phyloP scores from a whole-genome alignment of 2,888 invertebrate genomes.

The Cabera pusaria region DNA sequence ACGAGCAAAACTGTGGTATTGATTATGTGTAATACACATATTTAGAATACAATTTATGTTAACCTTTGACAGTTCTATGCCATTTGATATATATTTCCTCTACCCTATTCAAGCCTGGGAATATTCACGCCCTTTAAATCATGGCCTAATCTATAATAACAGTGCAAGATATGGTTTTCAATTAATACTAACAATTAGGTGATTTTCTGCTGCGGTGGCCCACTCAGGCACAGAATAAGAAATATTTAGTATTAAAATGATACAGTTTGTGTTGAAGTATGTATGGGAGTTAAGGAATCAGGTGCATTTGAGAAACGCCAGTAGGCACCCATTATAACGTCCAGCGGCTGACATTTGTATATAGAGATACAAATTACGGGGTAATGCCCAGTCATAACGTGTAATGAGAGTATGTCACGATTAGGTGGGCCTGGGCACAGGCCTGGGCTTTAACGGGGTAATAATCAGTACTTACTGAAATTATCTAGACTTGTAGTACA shows the following conservation, averaged over 20 bases:
- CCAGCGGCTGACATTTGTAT: slow-evolving; percentile 49
- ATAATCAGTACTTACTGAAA: no score
- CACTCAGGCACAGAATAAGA: background rate
- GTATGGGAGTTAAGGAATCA: no score
- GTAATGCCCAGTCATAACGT: slow-evolving; percentile 28
- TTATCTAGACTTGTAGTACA: no score
- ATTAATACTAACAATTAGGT: slow-evolving; percentile 35
- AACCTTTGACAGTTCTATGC: background rate
- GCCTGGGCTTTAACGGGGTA: no score
- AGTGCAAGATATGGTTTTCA: slow-evolving; percentile 21
- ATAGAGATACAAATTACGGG: slow-evolving; percentile 47
- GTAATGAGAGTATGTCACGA: slow-evolving; percentile 26
- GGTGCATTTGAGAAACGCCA: slow-evolving; percentile 31
- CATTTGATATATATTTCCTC: background rate
- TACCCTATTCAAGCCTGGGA: slow-evolving; percentile 17
- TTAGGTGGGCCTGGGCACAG: slow-evolving; percentile 1
- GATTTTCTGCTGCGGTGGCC: slow-evolving; percentile 16
- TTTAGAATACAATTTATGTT: background rate
- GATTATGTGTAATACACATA: no score
- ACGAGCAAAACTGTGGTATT: no score
- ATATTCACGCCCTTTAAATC: slow-evolving; percentile 25
- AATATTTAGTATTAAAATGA: no score
- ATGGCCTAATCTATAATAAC: slow-evolving; percentile 23
- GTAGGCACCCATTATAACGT: slow-evolving; percentile 42
- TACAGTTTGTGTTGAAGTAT: no score